Evolutionary conservation across 2,113 vertebrate genomes (phyloP).

Genomic region (Sciurus niger): DNA sequence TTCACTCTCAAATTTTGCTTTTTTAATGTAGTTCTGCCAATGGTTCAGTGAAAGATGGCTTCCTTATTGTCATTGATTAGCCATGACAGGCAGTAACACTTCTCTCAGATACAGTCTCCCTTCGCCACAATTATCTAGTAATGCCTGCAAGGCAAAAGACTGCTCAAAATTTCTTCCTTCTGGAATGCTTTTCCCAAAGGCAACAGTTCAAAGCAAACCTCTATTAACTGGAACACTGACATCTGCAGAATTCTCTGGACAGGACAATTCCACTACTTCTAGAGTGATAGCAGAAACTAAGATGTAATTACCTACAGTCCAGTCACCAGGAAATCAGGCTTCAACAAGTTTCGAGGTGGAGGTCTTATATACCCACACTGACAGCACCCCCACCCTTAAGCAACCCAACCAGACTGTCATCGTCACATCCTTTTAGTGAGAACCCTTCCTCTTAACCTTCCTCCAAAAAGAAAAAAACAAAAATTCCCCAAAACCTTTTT

Average conservation of each 20-base stretch:
- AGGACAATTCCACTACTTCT: conserved; percentile 17
- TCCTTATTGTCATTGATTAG: conserved; percentile 33
- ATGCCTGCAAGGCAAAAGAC: conserved; percentile 68
- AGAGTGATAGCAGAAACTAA: not conserved
- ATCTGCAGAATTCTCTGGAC: conserved; percentile 57
- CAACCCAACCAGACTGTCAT: not conserved
- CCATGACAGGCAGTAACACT: conserved; percentile 60
- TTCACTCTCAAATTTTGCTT: not conserved
- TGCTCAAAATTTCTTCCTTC: conserved; percentile 69
- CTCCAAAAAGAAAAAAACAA: not conserved
- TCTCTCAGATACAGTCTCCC: conserved; percentile 37
- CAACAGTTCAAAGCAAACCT: conserved; percentile 78
- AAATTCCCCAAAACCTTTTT: not conserved
- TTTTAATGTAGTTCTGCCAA: conserved; percentile 42
- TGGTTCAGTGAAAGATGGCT: not conserved
- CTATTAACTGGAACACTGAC: conserved; percentile 40
- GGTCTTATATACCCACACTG: fast-evolving
- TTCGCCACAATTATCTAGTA: conserved; percentile 58
- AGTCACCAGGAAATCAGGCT: not conserved
- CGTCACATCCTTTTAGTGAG: not conserved
- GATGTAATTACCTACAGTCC: not conserved
- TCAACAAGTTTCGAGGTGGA: not conserved
- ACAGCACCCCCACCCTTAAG: not conserved
- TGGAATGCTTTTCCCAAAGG: conserved; percentile 68
- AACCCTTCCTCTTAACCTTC: not conserved